Evolutionary conservation across 2,888 invertebrate genomes (phyloP), one percentile per base, ranked within the genome.

Genomic region (Harpagoxenus sublaevis): DNA sequence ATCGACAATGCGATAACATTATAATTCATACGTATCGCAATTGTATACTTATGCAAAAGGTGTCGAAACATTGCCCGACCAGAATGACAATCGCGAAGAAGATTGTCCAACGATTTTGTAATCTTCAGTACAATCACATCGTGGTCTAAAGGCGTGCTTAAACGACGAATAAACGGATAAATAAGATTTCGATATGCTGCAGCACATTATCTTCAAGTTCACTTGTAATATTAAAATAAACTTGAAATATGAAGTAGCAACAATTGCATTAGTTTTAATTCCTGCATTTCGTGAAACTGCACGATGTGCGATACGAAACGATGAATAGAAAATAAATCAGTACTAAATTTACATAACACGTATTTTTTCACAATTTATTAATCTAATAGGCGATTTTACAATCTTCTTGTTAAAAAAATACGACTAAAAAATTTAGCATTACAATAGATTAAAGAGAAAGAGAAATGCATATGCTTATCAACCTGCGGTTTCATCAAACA

Each of bases 1-100:
- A 87, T 87, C 86, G 87, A 66, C 77, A 55, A 77, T 66, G 35
- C 82, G 62, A 84, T 84, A 51, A 85, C 86, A 81, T 84, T 85
- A 83, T 86, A 82, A 86, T 78, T 85, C 82, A 82, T 66, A 83
- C 83, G 60, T 87, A 77, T 79, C 70, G 88, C 82, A 83, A 85
- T 85, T 79, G 71, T 77, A 57, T 66, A 73, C 73, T 87, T 84
- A 55, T 82, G 73, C 65, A 60, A 71, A 68, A 28, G 68, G 66
- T 70, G 60, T 31, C 55, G 86, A 86, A 84, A 86, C 82, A 71
- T 42, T 35, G 51, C 63, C 62, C 35, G 84, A 62, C n/a, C 45
- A 53, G 85, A 87, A 87, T 86, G 84, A 79, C 78, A 86, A 89
- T 60, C 63, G 55, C 45, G 23, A 31, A 60, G 45, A 63, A 23